These are phyloP conservation scores for Phenacoccus solenopsis DNA, from an alignment of 1,140 invertebrate genomes.

Conservation along the genomic window DNA sequence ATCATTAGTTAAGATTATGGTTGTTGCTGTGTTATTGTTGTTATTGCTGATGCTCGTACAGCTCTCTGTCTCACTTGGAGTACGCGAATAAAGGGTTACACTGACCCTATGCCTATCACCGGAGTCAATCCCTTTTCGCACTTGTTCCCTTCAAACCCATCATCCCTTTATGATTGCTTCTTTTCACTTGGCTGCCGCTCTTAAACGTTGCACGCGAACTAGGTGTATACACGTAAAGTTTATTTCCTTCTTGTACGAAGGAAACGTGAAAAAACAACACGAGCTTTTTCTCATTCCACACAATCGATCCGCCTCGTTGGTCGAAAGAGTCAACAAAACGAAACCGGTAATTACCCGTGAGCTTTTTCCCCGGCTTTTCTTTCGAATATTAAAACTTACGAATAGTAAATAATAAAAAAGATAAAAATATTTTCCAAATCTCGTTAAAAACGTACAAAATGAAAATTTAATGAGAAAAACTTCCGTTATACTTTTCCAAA, in stretches of 20 bases:
- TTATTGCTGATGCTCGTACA: not conserved
- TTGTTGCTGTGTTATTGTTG: not conserved
- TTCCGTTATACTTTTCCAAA: conserved; percentile 13
- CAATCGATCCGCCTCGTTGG: too few relatives aligned
- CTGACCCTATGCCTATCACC: not conserved
- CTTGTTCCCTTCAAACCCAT: not conserved
- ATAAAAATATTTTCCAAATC: conserved; percentile 12
- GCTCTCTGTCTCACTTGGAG: too few relatives aligned
- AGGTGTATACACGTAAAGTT: not conserved
- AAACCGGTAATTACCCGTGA: not conserved
- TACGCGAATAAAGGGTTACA: not conserved
- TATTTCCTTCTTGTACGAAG: not conserved
- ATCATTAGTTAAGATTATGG: conserved; percentile 16
- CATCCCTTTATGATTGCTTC: conserved; percentile 1
- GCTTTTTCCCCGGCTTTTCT: not conserved
- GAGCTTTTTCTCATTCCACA: too few relatives aligned
- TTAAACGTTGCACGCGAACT: not conserved
- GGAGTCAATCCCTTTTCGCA: conserved; percentile 1
- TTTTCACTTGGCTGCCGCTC: not conserved
- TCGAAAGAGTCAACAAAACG: too few relatives aligned
- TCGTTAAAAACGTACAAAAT: conserved; percentile 14
- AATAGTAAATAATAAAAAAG: conserved; percentile 1
- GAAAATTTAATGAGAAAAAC: conserved; percentile 17
- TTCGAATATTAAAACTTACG: not conserved
- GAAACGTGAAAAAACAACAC: too few relatives aligned